Evolutionary conservation across 2,888 invertebrate species (phyloP).

Genomic region (Phymatocera aterrima): DNA sequence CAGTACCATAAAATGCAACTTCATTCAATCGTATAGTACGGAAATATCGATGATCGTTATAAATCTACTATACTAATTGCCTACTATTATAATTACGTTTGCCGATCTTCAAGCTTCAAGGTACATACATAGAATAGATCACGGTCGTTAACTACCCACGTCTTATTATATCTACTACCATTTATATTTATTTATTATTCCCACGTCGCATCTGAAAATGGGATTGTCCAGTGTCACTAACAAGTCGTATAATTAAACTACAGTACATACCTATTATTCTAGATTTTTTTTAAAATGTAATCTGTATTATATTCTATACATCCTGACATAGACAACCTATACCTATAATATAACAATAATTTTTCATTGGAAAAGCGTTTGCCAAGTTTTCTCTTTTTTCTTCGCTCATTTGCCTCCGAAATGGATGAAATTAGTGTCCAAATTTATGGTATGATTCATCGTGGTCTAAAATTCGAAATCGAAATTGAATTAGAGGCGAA

Average conservation of each 20-base stretch:
- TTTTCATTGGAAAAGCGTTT: too few relatives aligned
- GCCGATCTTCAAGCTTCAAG: conserved; percentile 20
- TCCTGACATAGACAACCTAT: too few relatives aligned
- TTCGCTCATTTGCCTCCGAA: too few relatives aligned
- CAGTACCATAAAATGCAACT: not conserved
- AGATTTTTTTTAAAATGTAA: not conserved
- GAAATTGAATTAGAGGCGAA: too few relatives aligned
- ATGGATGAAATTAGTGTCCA: too few relatives aligned
- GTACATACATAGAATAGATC: conserved; percentile 41
- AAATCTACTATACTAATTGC: conserved; percentile 33
- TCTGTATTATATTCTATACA: not conserved
- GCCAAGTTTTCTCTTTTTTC: too few relatives aligned
- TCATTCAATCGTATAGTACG: not conserved
- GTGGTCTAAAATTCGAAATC: too few relatives aligned
- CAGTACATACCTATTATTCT: not conserved
- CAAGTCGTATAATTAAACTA: not conserved
- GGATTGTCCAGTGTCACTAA: not conserved
- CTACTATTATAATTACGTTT: conserved; percentile 10
- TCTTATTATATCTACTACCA: conserved; percentile 39
- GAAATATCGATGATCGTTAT: conserved; percentile 13
- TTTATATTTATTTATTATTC: conserved; percentile 34
- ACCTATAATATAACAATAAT: too few relatives aligned
- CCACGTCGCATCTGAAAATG: conserved; percentile 38
- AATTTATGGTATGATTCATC: too few relatives aligned
- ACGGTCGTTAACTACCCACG: conserved; percentile 50